These are phyloP conservation scores for Buathra laborator DNA, from an alignment of 2,888 invertebrate genomes.

Conservation along the genomic window DNA sequence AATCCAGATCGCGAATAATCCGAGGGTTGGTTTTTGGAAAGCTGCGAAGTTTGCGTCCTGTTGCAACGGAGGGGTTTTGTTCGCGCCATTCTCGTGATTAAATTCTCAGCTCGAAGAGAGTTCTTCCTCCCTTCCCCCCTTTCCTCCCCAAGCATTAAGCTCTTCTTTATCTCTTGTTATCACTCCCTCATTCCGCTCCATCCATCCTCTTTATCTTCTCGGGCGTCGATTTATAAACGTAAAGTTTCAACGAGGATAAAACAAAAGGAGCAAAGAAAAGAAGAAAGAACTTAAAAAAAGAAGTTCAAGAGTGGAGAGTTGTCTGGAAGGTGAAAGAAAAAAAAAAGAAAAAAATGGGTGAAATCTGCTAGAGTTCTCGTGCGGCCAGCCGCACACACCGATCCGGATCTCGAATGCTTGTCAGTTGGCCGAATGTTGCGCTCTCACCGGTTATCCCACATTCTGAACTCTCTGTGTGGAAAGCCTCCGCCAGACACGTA, in stretches of 20 bases:
- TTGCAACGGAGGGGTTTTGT: background rate
- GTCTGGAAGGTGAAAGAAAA: constrained; percentile 37
- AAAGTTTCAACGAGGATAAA: constrained; percentile 3
- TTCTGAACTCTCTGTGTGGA: constrained; percentile 27
- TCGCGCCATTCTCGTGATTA: constrained; percentile 17
- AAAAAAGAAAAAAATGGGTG: constrained; percentile 26
- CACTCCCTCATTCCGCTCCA: constrained; percentile 16
- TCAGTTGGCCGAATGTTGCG: constrained; percentile 42
- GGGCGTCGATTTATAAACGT: constrained; percentile 32
- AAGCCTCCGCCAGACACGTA: constrained; percentile 17
- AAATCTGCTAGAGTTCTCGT: constrained; percentile 12
- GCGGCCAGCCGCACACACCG: constrained; percentile 28
- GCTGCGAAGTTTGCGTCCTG: constrained; percentile 27
- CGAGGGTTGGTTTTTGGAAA: background rate
- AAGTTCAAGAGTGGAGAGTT: constrained; percentile 15
- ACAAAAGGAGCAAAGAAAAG: background rate
- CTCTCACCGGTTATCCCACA: constrained; percentile 36
- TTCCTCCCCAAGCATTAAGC: constrained; percentile 26
- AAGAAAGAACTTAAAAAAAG: background rate
- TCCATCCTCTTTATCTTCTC: constrained; percentile 19
- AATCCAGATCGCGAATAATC: constrained; percentile 21
- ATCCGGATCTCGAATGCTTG: constrained; percentile 12
- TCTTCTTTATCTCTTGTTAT: constrained; percentile 44
- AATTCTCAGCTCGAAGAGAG: constrained; percentile 45
- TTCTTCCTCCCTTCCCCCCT: background rate